A percentile compares a stretch with the other conserved stretches of the same genome.
Evolutionary conservation across 1,140 invertebrate species (phyloP).

Genomic region (Nasonia longicornis): DNA sequence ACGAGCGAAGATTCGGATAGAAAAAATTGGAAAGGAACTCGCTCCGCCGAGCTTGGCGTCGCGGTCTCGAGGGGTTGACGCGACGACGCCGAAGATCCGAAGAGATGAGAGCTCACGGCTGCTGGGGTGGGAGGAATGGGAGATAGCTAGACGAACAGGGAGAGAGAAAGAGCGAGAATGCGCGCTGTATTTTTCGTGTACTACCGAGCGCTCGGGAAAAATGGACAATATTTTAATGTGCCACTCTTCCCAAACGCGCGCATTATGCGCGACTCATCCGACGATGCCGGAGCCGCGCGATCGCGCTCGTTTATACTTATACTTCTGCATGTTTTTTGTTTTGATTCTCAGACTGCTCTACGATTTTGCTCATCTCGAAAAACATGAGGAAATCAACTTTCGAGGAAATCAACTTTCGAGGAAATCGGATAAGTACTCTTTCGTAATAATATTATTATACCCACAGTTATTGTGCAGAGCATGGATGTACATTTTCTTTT

Average conservation of each 20-base stretch:
- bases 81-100: not conserved
- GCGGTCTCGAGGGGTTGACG: not conserved
- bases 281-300: not conserved
- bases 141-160: not conserved
- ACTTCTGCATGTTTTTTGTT: not conserved
- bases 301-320: not conserved
- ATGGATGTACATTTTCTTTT: not conserved
- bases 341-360: not conserved
- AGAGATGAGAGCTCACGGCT: not conserved
- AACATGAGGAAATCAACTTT: too few relatives aligned
- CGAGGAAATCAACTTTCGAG: not conserved
- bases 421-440: not conserved
- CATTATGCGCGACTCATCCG: not conserved
- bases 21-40: slow-evolving; percentile 38
- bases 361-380: slow-evolving; percentile 5
- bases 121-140: not conserved
- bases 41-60: not conserved
- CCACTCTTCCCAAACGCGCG: not conserved
- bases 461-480: not conserved
- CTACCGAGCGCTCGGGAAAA: not conserved
- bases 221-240: slow-evolving; percentile 36
- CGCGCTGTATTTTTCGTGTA: not conserved
- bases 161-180: not conserved
- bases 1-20: not conserved
- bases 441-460: not conserved